Conservation (phyloP, 1,140 invertebrate species). For the Coptotermes formosanus region DNA sequence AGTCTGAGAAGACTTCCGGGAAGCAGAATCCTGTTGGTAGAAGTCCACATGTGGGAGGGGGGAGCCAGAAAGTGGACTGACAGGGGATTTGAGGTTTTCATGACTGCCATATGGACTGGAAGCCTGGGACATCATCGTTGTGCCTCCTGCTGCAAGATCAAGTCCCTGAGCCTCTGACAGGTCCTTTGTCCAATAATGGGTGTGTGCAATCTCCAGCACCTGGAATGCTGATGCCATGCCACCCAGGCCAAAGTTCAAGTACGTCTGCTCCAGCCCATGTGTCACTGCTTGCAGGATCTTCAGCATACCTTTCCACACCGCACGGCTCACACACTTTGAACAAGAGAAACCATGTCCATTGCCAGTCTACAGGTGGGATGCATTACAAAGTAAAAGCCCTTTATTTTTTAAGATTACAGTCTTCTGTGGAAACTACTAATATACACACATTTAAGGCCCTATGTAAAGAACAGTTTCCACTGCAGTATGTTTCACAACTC, state of each 20-base stretch:
- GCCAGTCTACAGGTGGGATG: too few relatives aligned
- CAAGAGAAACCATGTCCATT: slow-evolving; percentile 20
- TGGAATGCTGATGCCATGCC: slow-evolving; percentile 98
- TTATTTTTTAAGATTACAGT: too few relatives aligned
- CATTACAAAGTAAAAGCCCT: too few relatives aligned
- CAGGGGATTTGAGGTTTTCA: slow-evolving; percentile 69
- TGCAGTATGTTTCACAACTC: too few relatives aligned
- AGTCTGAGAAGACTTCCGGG: slow-evolving; percentile 55
- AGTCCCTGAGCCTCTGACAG: slow-evolving; percentile 52
- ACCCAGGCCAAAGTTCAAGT: slow-evolving; percentile 88
- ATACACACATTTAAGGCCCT: too few relatives aligned
- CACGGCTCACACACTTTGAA: slow-evolving; percentile 76
- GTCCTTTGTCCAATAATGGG: slow-evolving; percentile 96
- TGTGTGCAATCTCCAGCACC: slow-evolving; percentile 96
- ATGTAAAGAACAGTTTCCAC: too few relatives aligned
- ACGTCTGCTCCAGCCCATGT: slow-evolving; percentile 88
- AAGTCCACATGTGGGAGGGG: slow-evolving; percentile 48
- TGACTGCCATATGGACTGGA: slow-evolving; percentile 74
- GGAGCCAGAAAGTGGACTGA: slow-evolving; percentile 54
- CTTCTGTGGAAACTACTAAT: too few relatives aligned
- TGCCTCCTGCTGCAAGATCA: slow-evolving; percentile 35
- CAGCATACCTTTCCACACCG: slow-evolving; percentile 95
- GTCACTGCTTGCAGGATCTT: slow-evolving; percentile 87
- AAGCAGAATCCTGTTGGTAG: slow-evolving; percentile 48
- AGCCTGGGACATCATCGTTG: slow-evolving; percentile 47